phyloP scores from a whole-genome alignment of 2,888 invertebrate species.

The Thelaira solivaga region DNA sequence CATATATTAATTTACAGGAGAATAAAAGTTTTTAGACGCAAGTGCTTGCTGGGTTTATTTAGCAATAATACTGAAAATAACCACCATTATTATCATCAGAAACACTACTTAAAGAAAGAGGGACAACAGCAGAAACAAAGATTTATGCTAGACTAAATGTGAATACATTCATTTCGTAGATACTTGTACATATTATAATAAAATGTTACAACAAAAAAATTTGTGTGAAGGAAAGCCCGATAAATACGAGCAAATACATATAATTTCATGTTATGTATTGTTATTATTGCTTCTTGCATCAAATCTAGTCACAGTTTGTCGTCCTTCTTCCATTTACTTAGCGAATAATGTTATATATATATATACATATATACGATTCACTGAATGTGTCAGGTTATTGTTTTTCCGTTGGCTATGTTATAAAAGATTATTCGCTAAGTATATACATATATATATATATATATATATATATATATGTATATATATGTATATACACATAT shows the following conservation, averaged over 20 bases:
- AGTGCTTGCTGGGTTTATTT: conserved; percentile 31
- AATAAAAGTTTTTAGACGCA: too few species aligned
- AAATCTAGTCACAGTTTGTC: conserved; percentile 69
- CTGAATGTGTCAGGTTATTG: conserved; percentile 61
- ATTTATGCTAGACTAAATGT: conserved; percentile 44
- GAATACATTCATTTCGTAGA: too few species aligned
- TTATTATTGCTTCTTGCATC: conserved; percentile 76
- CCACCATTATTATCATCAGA: conserved; percentile 40
- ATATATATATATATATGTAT: too few species aligned
- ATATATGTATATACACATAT: too few species aligned
- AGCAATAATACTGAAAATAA: conserved; percentile 21
- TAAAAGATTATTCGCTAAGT: too few species aligned
- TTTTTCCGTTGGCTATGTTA: conserved; percentile 66
- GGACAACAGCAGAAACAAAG: conserved; percentile 13
- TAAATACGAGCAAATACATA: conserved; percentile 53
- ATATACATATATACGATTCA: too few species aligned
- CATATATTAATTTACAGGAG: too few species aligned
- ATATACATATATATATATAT: too few species aligned
- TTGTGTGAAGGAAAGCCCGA: too few species aligned
- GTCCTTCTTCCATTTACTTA: conserved; percentile 73
- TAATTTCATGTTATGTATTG: conserved; percentile 23
- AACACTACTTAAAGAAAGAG: too few species aligned
- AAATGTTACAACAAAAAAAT: conserved; percentile 31
- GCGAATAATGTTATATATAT: conserved; percentile 75
- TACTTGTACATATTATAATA: conserved; percentile 35